Evolutionary conservation across 2,797 vertebrate species (phyloP), one percentile per base, ranked within the genome.

Genomic region (Chelmon rostratus): DNA sequence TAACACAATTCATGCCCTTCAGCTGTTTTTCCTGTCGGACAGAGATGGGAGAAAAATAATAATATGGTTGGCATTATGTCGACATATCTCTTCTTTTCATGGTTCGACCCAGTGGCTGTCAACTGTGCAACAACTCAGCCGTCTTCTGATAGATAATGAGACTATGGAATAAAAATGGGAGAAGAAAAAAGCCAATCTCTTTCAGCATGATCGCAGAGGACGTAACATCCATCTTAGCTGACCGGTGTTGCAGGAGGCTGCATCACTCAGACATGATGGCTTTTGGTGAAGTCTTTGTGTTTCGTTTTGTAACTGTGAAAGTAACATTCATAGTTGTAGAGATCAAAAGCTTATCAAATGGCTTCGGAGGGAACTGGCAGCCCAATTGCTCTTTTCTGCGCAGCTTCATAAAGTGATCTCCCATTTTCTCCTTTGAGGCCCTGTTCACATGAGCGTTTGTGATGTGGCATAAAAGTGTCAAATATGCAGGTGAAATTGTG

Each of bases 1-100:
- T 91, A 87, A 92, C 79, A 78, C 76, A 82, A 89, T 87, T 67
- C 59, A 67, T 91, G 87, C 79, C 90, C 90, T 91, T 91, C 70
- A 91, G 91, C 87, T 84, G 84, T 91, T 93, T 92, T 83, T 86
- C 59, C 75, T 91, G 80, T 74, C 71, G 40, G 65, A 82, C 69
- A 62, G 77, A 82, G 68, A 88, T 83, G 82, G 78, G 49, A 79
- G 86, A 78, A 85, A 87, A 88, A 89, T 82, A 81, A 85, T 79
- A 88, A 90, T 87, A 86, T 72, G 68, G 37, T 47, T 82, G 72
- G 79, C 79, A 89, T 90, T 87, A 88, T 86, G 81, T 92, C 87
- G 85, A 83, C 76, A 87, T 81, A 83, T 64, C 68, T 84, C 72
- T 82, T 76, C 67, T 82, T 87, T 89, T 86, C 78, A 79, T 80